Evolutionary conservation across 2,113 vertebrate species (phyloP).

Genomic region (Poeciliopsis prolifica): DNA sequence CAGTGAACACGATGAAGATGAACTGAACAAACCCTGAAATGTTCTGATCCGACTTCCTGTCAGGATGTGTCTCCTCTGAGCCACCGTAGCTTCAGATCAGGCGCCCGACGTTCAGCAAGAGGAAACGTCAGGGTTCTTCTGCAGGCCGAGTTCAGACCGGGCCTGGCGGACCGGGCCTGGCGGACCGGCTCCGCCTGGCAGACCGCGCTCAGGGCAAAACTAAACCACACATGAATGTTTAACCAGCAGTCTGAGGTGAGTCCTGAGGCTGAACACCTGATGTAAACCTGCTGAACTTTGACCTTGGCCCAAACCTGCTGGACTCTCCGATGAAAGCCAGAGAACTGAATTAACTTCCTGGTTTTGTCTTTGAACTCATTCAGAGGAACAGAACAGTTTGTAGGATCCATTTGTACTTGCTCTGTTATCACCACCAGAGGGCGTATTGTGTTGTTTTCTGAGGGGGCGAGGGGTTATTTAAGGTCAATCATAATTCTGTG

Average conservation of each 20-base stretch:
- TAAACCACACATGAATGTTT: slow-evolving; percentile 53
- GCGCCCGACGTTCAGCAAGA: neutral
- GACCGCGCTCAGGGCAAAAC: slow-evolving; percentile 8
- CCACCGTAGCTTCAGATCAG: slow-evolving; percentile 3
- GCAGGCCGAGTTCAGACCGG: neutral
- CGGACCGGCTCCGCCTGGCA: too few species aligned
- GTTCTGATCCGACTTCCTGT: neutral
- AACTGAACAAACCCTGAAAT: neutral
- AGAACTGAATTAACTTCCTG: neutral
- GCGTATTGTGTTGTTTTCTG: too few species aligned
- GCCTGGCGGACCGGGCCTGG: too few species aligned
- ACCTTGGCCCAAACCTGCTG: too few species aligned
- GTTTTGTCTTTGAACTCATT: neutral
- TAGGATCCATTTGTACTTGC: too few species aligned
- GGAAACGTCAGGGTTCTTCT: neutral
- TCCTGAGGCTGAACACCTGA: slow-evolving; percentile 12
- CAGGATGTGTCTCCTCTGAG: neutral
- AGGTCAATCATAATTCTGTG: too few species aligned
- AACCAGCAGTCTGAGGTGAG: slow-evolving; percentile 19
- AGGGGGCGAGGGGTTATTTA: too few species aligned
- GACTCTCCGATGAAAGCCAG: too few species aligned
- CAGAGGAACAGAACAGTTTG: neutral
- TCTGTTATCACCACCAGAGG: too few species aligned
- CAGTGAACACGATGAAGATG: slow-evolving; percentile 6
- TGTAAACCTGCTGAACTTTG: neutral